These are phyloP conservation scores for Rambutsinella grinnellia DNA, from an alignment of 2,888 invertebrate genomes.

Conservation along the genomic window DNA sequence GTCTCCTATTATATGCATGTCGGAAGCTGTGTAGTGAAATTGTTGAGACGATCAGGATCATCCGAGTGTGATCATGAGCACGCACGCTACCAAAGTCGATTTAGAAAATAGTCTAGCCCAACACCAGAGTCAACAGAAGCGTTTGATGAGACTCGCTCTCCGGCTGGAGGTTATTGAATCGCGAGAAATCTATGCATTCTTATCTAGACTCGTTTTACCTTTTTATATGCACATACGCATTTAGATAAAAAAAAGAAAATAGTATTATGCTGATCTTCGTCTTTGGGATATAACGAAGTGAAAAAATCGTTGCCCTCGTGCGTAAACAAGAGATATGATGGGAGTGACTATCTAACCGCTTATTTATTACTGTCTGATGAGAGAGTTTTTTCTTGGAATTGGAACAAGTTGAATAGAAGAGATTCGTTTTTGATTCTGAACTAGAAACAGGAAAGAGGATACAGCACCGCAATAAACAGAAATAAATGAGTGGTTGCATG, in stretches of 20 bases:
- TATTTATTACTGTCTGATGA: background rate
- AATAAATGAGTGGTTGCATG: background rate
- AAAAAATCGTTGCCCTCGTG: constrained; percentile 19
- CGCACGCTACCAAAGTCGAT: background rate
- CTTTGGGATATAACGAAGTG: constrained; percentile 1
- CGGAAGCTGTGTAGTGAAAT: too few relatives aligned
- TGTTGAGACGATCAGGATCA: background rate
- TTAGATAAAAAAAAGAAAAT: background rate
- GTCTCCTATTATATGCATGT: too few relatives aligned
- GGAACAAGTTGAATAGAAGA: background rate
- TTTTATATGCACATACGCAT: background rate
- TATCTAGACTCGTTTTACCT: background rate
- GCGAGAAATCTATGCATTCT: background rate
- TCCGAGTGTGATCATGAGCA: constrained; percentile 1
- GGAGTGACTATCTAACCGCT: background rate
- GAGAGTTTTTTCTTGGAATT: background rate
- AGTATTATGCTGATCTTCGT: background rate
- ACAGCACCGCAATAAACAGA: background rate
- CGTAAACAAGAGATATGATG: constrained; percentile 14
- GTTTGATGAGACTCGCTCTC: too few relatives aligned
- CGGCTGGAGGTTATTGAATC: too few relatives aligned
- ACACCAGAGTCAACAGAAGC: too few relatives aligned
- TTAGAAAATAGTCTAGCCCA: too few relatives aligned
- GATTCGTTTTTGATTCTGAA: background rate
- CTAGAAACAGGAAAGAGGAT: background rate